These are phyloP conservation scores for Coendou prehensilis DNA, from an alignment of 2,797 vertebrate genomes.

Conservation along the genomic window DNA sequence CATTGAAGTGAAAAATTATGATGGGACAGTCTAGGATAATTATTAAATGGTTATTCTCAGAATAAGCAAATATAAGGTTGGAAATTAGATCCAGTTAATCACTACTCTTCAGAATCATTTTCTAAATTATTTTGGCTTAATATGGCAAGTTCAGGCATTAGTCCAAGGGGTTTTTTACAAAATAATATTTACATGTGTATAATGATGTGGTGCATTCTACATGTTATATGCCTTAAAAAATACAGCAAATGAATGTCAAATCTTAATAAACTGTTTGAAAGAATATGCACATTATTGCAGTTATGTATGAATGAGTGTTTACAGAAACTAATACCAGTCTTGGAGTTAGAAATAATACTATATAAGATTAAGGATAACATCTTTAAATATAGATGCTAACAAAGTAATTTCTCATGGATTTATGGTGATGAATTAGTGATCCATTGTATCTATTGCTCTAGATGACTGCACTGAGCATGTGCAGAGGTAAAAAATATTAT, in stretches of 20 bases:
- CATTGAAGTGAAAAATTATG: conserved; percentile 20
- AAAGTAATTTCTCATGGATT: background rate
- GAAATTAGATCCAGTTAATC: conserved; percentile 56
- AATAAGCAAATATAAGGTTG: conserved; percentile 59
- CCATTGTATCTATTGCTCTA: background rate
- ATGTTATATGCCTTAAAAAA: background rate
- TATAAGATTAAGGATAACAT: background rate
- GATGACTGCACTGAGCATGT: background rate
- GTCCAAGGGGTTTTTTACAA: background rate
- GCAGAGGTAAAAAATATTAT: background rate
- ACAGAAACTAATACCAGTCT: background rate
- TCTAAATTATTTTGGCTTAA: conserved; percentile 30
- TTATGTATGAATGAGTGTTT: background rate
- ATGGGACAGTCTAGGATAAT: conserved; percentile 45
- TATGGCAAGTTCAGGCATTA: background rate
- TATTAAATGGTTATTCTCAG: conserved; percentile 52
- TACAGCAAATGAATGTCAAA: background rate
- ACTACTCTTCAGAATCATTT: background rate
- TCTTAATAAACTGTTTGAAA: background rate
- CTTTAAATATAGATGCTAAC: background rate
- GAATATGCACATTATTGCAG: background rate
- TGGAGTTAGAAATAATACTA: background rate
- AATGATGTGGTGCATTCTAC: background rate
- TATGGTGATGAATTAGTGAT: background rate
- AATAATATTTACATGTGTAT: background rate